Percentiles rank a stretch among this genome's conserved stretches.
These are phyloP conservation scores for Epinephelus cyanopodus DNA, from an alignment of 2,113 vertebrate genomes.

Conservation along the genomic window DNA sequence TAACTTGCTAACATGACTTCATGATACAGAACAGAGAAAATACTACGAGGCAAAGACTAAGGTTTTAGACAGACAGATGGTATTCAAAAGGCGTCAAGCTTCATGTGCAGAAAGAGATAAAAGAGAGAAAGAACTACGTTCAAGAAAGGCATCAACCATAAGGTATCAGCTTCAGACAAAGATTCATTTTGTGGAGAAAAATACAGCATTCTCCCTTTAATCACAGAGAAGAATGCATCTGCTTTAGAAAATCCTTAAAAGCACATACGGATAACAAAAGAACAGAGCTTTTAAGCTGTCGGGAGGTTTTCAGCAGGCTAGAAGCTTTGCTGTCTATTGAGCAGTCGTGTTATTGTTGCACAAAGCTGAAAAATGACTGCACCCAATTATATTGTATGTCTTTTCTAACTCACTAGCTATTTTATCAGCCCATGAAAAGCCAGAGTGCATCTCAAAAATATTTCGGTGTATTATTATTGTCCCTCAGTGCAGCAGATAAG, in stretches of 20 bases:
- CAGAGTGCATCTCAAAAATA: slow-evolving; percentile 10
- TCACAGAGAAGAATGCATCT: slow-evolving; percentile 49
- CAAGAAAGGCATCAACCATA: slow-evolving; percentile 23
- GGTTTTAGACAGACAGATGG: slow-evolving; percentile 7
- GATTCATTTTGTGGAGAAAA: slow-evolving; percentile 47
- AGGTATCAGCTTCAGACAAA: slow-evolving; percentile 54
- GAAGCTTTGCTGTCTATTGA: slow-evolving; percentile 62
- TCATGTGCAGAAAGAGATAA: slow-evolving; percentile 22
- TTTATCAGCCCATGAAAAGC: slow-evolving; percentile 44
- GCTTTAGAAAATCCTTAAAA: slow-evolving; percentile 62
- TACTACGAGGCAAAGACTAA: neutral
- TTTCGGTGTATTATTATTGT: neutral
- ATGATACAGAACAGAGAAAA: neutral
- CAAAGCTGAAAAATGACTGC: slow-evolving; percentile 43
- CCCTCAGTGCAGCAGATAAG: slow-evolving; percentile 1
- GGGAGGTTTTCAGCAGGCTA: slow-evolving; percentile 53
- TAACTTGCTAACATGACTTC: slow-evolving; percentile 2
- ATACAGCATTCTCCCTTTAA: slow-evolving; percentile 58
- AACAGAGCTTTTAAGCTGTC: slow-evolving; percentile 71
- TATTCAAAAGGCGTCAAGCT: slow-evolving; percentile 16
- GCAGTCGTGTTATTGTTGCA: slow-evolving; percentile 45
- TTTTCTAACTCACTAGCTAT: slow-evolving; percentile 6
- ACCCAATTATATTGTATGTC: slow-evolving; percentile 22
- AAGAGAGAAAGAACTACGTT: slow-evolving; percentile 36
- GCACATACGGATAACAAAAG: slow-evolving; percentile 65